These are phyloP conservation scores for Athalia rosae DNA, from an alignment of 2,888 invertebrate genomes.

Conservation along the genomic window DNA sequence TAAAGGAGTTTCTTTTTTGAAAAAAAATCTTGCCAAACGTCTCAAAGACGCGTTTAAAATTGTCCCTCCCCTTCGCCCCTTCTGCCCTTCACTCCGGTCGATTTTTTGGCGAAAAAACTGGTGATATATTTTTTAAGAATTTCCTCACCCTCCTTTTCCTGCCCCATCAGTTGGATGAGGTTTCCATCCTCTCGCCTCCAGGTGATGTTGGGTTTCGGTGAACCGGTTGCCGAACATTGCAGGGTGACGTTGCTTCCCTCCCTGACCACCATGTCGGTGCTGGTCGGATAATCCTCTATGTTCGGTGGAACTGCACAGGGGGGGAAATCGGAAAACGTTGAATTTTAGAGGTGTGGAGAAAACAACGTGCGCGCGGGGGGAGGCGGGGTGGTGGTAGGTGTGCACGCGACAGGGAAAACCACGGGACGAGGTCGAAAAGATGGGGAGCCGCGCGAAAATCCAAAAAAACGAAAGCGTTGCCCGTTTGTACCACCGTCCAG, in stretches of 20 bases:
- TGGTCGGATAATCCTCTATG: slow-evolving; percentile 84
- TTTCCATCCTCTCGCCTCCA: slow-evolving; percentile 88
- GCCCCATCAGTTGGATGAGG: slow-evolving; percentile 75
- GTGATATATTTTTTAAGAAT: neutral
- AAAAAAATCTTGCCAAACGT: no score
- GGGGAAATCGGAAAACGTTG: no score
- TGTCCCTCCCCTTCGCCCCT: no score
- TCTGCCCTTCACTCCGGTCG: no score
- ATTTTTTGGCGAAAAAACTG: neutral
- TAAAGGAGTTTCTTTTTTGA: no score
- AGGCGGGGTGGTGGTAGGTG: no score
- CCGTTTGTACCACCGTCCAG: neutral
- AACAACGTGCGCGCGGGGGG: no score
- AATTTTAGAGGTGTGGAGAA: no score
- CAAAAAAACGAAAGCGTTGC: slow-evolving; percentile 24
- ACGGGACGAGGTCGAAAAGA: no score
- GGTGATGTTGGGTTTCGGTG: slow-evolving; percentile 85
- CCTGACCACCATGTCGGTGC: slow-evolving; percentile 84
- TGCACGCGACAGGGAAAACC: no score
- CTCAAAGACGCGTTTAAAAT: no score
- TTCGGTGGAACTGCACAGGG: slow-evolving; percentile 83
- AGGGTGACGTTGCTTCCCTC: slow-evolving; percentile 87
- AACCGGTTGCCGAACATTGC: slow-evolving; percentile 87
- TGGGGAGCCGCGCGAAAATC: no score
- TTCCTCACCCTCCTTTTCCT: slow-evolving; percentile 69